Evolutionary conservation across 23 tunicate genomes (phyloP).

Genomic region (Trididemnum nubilum): DNA sequence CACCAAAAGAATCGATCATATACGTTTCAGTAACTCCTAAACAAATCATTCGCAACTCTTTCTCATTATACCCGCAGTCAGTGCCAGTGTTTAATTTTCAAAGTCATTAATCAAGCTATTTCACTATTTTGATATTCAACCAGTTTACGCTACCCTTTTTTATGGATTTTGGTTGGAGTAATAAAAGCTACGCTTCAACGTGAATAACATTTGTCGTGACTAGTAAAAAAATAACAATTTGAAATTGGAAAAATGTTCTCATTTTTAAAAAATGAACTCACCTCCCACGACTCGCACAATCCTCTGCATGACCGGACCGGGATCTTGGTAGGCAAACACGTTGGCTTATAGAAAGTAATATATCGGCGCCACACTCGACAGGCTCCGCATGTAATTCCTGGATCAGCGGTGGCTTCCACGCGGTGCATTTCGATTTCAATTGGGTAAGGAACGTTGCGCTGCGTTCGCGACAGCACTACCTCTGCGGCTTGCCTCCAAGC

Average conservation of each 20-base stretch:
- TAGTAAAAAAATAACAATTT: background rate
- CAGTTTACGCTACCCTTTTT: no score
- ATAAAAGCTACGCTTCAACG: no score
- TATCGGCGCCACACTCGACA: background rate
- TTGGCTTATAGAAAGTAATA: background rate
- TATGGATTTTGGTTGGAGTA: no score
- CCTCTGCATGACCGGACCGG: background rate
- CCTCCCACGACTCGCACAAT: slow-evolving; percentile 26
- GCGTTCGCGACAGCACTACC: background rate
- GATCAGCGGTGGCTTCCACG: background rate
- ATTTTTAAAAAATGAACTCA: background rate
- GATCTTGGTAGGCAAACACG: background rate
- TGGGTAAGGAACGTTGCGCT: background rate
- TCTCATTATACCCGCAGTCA: no score
- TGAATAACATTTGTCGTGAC: background rate
- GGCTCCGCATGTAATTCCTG: background rate
- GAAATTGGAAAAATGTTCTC: no score
- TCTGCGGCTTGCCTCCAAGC: background rate
- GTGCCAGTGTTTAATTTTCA: no score
- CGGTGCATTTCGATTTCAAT: slow-evolving; percentile 17
- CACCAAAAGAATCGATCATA: no score
- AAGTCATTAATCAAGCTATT: background rate
- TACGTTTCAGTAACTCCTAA: no score
- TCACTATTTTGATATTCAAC: no score
- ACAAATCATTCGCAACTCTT: no score